Evolutionary conservation across 2,888 invertebrate genomes (phyloP), one percentile per base, ranked within the genome.

Genomic region (Ashinkailepas kermadecensis): DNA sequence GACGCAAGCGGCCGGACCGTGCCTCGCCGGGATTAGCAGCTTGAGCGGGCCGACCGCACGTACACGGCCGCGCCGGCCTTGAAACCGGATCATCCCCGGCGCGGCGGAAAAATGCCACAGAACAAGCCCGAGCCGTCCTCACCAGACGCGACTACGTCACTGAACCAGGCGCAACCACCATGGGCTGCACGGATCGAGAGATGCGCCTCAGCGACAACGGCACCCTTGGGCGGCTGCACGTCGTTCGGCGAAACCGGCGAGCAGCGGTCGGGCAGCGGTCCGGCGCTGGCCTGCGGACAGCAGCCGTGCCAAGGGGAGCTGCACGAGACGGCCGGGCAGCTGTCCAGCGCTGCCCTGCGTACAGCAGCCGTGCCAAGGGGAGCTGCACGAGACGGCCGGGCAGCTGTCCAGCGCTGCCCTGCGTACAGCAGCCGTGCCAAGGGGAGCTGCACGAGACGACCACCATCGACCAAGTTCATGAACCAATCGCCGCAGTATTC

Each of bases 1-100:
- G 67, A 67, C 67, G 67, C 67, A 67, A 67, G n/a, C 67, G 67
- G 67, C 67, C 25, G 25, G 13, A n/a, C 67, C 67, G 25, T 67
- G 67, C 25, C 25, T 25, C 25, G 25, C 1, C 62, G 18, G 67
- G 67, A 67, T 67, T 67, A n/a, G n/a, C n/a, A 25, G 11, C 25
- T 25, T 67, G 25, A 23, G 25, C 67, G 10, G 39, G 67, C 25
- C 25, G 67, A 13, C 62, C 13, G 13, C 62, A 15, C 15, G 18
- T 18, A 13, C 18, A 62, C 62, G 18, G 62, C 18, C 18, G 62
- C 62, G 7, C 18, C 62, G 62, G 62, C 62, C 62, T 62, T 62
- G 62, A 62, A 62, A 62, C 13, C 13, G 62, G 62, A 62, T 62
- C 62, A 62, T 62, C 62, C 62, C 18, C 62, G 18, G 15, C 7